Base-by-base conservation (phyloP, 2,888 invertebrate genomes). In the Teleogryllus oceanicus region DNA sequence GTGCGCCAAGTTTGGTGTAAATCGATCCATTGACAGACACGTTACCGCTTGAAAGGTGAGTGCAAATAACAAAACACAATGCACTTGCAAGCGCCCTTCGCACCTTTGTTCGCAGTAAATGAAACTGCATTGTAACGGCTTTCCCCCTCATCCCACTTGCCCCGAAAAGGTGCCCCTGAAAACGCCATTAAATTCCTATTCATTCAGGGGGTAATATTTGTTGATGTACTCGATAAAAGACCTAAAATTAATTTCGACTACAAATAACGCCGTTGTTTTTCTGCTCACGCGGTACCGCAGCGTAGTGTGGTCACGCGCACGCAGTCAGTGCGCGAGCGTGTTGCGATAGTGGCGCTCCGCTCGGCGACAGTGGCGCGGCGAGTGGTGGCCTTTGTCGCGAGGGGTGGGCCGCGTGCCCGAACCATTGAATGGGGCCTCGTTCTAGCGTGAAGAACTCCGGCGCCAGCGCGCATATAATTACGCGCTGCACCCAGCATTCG, bases 21-120 rank as follows among this genome's bases (percentile, higher is more conserved):
- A 62, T 62, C 62, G 62, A 62, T 13, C 62, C 62, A 62, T 62
- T 62, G 62, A 62, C n/a, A 62, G 62, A 18, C 62, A 62, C 8
- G 62, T 62, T 62, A 62, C 62, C 13, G 62, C 62, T 62, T 62
- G 62, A 62, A 62, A 62, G 62, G 62, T 62, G 62, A 62, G 62
- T 62, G 62, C 62, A 62, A 62, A 62, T 62, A 62, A 62, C 62
- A 62, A 62, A 62, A 62, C 62, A 62, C 62, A 62, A 62, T 62
- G 62, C 62, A 62, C 62, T 62, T 62, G 62, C n/a, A n/a, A 62
- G 16, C 62, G 16, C 62, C 62, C 62, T 62, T 62, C 62, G 62
- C n/a, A 62, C 62, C 62, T 62, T 62, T 62, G 62, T 62, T 62
- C 62, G 13, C 62, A 62, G 62, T 62, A 62, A 62, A 62, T 62